phyloP scores from a whole-genome alignment of 2,113 vertebrate genomes.

The Dicaeum eximium region DNA sequence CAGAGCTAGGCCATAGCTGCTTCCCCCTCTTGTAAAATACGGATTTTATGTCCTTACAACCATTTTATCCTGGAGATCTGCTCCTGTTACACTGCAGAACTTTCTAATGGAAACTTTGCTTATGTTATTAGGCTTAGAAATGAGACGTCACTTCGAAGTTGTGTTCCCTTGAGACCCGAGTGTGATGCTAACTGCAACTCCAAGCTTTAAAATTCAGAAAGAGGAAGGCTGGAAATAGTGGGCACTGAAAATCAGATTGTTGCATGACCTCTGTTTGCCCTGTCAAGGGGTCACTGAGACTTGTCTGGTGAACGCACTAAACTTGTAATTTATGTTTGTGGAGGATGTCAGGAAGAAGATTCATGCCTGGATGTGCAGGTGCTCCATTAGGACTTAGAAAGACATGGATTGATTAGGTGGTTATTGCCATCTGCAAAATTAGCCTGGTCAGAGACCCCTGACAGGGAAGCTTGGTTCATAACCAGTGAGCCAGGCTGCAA shows the following conservation, averaged over 20 bases:
- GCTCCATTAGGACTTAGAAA: conserved; percentile 42
- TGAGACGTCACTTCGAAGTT: background rate
- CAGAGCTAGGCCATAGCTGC: background rate
- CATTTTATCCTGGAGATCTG: background rate
- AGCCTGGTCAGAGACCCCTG: conserved; percentile 28
- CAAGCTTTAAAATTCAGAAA: conserved; percentile 5
- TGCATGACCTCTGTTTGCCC: conserved; percentile 55
- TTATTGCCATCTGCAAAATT: conserved; percentile 56
- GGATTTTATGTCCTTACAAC: background rate
- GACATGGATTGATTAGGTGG: conserved; percentile 51
- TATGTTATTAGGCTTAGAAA: background rate
- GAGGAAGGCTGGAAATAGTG: background rate
- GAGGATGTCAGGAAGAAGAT: conserved; percentile 52
- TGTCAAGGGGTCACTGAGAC: conserved; percentile 27
- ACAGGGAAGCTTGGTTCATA: background rate
- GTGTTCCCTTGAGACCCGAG: background rate
- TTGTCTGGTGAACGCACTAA: conserved; percentile 36
- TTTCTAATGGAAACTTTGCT: background rate
- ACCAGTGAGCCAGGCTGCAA: background rate
- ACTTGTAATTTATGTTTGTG: conserved; percentile 54
- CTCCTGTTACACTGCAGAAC: background rate
- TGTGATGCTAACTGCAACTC: background rate
- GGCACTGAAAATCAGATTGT: conserved; percentile 36
- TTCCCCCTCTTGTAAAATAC: background rate
- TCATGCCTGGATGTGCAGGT: conserved; percentile 59